phyloP scores from a whole-genome alignment of 2,888 invertebrate species.

The Allolobophora icterica region DNA sequence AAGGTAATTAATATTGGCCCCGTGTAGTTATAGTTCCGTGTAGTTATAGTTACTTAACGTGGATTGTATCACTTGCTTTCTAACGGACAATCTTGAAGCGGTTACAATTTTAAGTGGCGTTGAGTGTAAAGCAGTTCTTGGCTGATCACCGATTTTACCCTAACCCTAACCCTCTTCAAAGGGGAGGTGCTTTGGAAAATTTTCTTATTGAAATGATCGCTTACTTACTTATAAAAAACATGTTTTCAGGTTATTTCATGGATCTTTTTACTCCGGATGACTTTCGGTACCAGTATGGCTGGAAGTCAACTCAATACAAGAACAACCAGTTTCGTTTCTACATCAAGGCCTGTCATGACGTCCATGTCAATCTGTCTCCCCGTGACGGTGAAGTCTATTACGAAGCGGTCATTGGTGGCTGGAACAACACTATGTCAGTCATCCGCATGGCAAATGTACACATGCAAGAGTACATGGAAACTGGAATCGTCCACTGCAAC shows the following conservation, averaged over 20 bases:
- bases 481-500: conserved; percentile 23
- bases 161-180: too few species aligned
- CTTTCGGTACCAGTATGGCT: conserved; percentile 37
- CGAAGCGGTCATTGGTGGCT: conserved; percentile 36
- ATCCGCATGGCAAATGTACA: not conserved
- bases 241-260: conserved; percentile 37
- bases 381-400: conserved; percentile 10
- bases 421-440: conserved; percentile 37
- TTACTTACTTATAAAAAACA: not conserved
- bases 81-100: too few species aligned
- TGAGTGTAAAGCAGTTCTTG: too few species aligned
- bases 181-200: too few species aligned
- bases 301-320: conserved; percentile 33
- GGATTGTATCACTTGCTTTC: too few species aligned
- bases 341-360: conserved; percentile 36
- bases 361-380: conserved; percentile 37
- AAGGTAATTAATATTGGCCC: too few species aligned
- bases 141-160: too few species aligned
- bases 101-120: too few species aligned
- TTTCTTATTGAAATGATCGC: not conserved
- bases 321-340: conserved; percentile 36
- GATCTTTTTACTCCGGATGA: conserved; percentile 31
- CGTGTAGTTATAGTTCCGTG: too few species aligned
- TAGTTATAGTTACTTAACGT: too few species aligned
- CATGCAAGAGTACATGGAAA: conserved; percentile 23